Base-by-base conservation (phyloP, 2,888 invertebrate genomes). In the Drosophila greeni region DNA sequence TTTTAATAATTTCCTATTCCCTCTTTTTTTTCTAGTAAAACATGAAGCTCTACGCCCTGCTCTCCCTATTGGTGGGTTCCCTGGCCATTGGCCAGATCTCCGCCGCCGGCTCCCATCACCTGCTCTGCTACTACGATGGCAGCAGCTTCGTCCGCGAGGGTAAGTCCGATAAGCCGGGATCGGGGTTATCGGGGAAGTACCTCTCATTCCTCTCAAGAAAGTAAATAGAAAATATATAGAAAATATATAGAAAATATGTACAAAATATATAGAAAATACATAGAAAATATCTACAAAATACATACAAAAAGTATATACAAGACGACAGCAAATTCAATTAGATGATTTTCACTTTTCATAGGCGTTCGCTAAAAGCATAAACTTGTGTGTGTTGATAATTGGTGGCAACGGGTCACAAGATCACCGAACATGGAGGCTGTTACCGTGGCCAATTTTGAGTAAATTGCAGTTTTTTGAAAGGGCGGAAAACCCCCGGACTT, bases 51-150 rank as follows among this genome's bases (percentile, higher is more conserved):
- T 74, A 82, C 51, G 65, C 82, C 70, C 72, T 86, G 69, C 64
- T 86, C 39, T 73, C 82, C 45, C 47, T 85, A 12, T 54, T 86
- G 45, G 74, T 87, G 68, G 82, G 76, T 60, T 75, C 77, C 5
- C 31, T 84, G 68, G 78, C 80, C 54, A 65, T 83, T 29, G 76
- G 81, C 14, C 76, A 75, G 45, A 70, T 56, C 29, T 70, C 72
- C 24, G 77, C 73, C 31, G 76, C 59, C 18, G 73, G 75, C 39
- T 67, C 61, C 9, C 55, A 80, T 5, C 82, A 86, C 58, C 47
- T 86, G 58, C 59, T 87, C 8, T 88, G 88, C 62, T 85, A 86
- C 58, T 88, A 88, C 62, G 87, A 88, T 71, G 85, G 88, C 53
- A 68, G 55, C 57, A 87, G 88, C 66, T 86, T 78, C 49, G 74